phyloP scores from a whole-genome alignment of 2,113 vertebrate species.

The Nymphicus hollandicus region DNA sequence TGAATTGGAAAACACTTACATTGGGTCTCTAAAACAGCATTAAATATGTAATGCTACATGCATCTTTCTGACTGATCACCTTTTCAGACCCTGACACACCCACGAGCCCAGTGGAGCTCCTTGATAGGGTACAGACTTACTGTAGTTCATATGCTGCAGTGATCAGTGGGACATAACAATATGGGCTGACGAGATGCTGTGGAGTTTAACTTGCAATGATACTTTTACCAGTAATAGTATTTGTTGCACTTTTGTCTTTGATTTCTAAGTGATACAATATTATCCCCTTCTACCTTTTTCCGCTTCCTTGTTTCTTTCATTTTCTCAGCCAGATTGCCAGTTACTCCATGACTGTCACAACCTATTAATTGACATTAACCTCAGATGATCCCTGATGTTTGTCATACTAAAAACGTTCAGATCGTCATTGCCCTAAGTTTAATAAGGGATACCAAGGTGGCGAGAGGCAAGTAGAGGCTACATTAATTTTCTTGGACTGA shows the following conservation, averaged over 20 bases:
- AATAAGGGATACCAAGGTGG: slow-evolving; percentile 42
- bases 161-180: not conserved
- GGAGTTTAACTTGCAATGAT: not conserved
- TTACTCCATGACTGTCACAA: not conserved
- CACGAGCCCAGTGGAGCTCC: not conserved
- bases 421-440: slow-evolving; percentile 8
- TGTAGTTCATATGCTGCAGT: not conserved
- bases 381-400: slow-evolving; percentile 3
- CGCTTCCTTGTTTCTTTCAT: not conserved
- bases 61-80: not conserved
- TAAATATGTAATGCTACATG: not conserved
- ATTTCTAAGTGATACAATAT: not conserved
- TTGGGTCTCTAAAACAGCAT: not conserved
- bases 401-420: slow-evolving; percentile 27
- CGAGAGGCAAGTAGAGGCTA: not conserved
- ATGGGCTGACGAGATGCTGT: not conserved
- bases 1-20: not conserved
- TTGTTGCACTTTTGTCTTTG: not conserved
- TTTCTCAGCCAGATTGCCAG: slow-evolving; percentile 12
- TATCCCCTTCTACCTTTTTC: not conserved
- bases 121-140: not conserved
- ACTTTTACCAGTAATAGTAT: not conserved
- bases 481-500: slow-evolving; percentile 24
- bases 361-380: slow-evolving; percentile 47
- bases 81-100: not conserved